Base-by-base conservation (phyloP, 92 coral and sea anemone genomes). In the Galaxea fascicularis region DNA sequence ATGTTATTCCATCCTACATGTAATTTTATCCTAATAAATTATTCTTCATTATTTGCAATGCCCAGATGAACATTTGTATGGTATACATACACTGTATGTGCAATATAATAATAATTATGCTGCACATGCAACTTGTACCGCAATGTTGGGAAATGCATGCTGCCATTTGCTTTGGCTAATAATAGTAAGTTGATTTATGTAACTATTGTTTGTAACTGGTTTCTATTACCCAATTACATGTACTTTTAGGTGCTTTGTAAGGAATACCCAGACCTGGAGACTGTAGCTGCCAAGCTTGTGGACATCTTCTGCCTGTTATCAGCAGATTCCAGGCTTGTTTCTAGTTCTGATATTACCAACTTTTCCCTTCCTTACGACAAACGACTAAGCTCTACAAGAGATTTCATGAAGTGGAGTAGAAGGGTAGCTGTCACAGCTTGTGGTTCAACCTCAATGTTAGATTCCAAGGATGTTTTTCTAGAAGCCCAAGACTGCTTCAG, bases 401-500 rank as follows among this genome's bases (percentile, higher is more conserved):
- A 96, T 79, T 90, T 96, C 60, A 90, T 96, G 92, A 96, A 96
- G 77, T 96, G 98, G 98, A 85, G 95, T 31, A 74, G 90, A 4
- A 93, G 98, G 39, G 86, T 96, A 70, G 85, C 93, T 35, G 58
- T 73, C 24, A 84, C 90, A 22, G 80, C 95, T 57, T 79, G 88
- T 56, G 90, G 83, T 52, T 90, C 89, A 14, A 93, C 93, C 58
- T 74, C 89, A 10, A 46, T 90, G 65, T 76, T 89, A 24, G 91
- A 82, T 79, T 85, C 93, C 17, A 91, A 89, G 52, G 98, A 96
- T 83, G 93, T 94, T 12, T 96, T 96, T 73, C 92, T 90, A 27
- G 98, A 96, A 84, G 98, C 98, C 1, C 98, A 89, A 52, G 98
- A 96, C 82, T 96, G 98, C 64, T 96, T 96, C 79, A 89, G 93